Percentiles rank a stretch among this genome's conserved stretches.
These are phyloP conservation scores for Drosophila testacea DNA, from an alignment of 2,888 invertebrate genomes.

Conservation along the genomic window DNA sequence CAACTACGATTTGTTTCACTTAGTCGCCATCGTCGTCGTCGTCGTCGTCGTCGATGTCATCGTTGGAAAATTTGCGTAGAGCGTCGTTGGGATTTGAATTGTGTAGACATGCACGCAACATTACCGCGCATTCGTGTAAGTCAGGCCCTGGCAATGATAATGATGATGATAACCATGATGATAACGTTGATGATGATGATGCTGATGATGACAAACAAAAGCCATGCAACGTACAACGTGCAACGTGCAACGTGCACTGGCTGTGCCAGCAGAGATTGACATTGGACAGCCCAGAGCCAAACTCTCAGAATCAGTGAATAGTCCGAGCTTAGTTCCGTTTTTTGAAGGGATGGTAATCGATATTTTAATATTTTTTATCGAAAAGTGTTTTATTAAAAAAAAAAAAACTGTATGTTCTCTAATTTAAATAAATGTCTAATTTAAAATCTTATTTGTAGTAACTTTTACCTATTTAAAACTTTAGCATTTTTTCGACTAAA, in stretches of 20 bases:
- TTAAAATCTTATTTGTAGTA: too few species aligned
- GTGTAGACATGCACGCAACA: constrained; percentile 77
- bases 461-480: too few species aligned
- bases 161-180: constrained; percentile 7
- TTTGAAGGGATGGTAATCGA: constrained; percentile 18
- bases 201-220: constrained; percentile 39
- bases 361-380: too few species aligned
- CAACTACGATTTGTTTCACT: constrained; percentile 73
- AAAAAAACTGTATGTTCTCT: too few species aligned
- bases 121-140: constrained; percentile 66
- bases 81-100: constrained; percentile 62
- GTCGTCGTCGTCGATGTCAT: constrained; percentile 35
- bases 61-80: constrained; percentile 65
- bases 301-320: background rate
- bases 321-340: constrained; percentile 16
- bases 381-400: too few species aligned
- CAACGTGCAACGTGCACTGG: constrained; percentile 28
- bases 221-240: constrained; percentile 24
- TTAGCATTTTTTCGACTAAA: too few species aligned
- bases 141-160: constrained; percentile 12
- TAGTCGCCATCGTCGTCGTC: constrained; percentile 50
- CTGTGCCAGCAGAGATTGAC: constrained; percentile 22
- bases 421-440: too few species aligned
- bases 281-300: constrained; percentile 6
- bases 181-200: constrained; percentile 24